Evolutionary conservation across 2,113 vertebrate species (phyloP).

Genomic region (Colius striatus): DNA sequence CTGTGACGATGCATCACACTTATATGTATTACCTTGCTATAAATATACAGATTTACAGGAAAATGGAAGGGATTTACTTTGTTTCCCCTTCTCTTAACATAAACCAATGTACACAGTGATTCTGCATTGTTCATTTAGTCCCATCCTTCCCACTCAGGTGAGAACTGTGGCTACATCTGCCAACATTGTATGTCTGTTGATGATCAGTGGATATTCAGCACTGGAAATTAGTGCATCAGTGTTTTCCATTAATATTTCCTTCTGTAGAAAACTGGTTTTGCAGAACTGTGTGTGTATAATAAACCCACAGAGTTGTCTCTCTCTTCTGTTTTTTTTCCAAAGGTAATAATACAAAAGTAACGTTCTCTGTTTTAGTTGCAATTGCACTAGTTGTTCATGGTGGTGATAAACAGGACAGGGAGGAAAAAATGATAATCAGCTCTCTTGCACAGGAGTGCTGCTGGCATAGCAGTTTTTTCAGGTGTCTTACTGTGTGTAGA

Average conservation of each 20-base stretch:
- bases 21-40: neutral
- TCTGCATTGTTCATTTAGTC: neutral
- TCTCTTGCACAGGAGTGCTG: neutral
- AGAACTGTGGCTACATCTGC: neutral
- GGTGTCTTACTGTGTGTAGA: neutral
- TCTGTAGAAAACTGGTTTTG: neutral
- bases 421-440: neutral
- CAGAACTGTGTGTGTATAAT: neutral
- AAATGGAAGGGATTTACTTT: neutral
- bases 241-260: neutral
- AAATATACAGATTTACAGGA: neutral
- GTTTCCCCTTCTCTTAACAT: neutral
- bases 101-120: neutral
- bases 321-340: neutral
- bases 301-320: neutral
- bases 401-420: neutral
- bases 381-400: neutral
- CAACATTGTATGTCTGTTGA: neutral
- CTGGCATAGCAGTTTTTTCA: neutral
- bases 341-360: neutral
- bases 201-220: neutral
- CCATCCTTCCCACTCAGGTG: neutral
- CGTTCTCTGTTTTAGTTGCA: neutral
- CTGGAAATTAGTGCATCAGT: neutral
- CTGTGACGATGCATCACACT: neutral